These are phyloP conservation scores for Drosophila demipolita DNA, from an alignment of 2,888 invertebrate genomes.

Conservation along the genomic window DNA sequence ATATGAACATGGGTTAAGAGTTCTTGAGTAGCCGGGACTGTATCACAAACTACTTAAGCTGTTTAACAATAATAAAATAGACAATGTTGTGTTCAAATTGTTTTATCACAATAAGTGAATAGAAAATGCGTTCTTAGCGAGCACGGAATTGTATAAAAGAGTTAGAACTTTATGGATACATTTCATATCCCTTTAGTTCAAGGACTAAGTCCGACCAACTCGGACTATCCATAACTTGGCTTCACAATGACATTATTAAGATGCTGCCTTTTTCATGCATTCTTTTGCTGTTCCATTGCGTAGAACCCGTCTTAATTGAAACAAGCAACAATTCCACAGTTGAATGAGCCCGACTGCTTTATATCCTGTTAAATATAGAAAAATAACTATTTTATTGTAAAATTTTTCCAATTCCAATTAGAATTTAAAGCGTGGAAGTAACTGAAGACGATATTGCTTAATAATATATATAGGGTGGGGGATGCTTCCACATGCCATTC, in stretches of 20 bases:
- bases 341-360: background rate
- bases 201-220: constrained; percentile 1
- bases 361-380: background rate
- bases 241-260: background rate
- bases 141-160: background rate
- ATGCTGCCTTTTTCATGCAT: background rate
- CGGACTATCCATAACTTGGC: background rate
- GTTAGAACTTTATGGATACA: constrained; percentile 9
- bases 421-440: too few species aligned
- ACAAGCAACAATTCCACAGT: background rate
- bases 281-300: background rate
- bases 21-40: background rate
- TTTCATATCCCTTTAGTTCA: background rate
- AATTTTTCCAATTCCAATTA: too few species aligned
- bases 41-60: background rate
- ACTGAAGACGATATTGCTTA: background rate
- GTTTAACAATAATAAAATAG: background rate
- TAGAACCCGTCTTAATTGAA: background rate
- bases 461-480: background rate
- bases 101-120: background rate
- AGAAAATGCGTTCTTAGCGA: background rate
- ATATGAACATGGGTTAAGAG: background rate
- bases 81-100: background rate
- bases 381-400: too few species aligned
- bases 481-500: background rate